Conservation (phyloP, 2,113 vertebrate species). For the Oxyruncus cristatus region DNA sequence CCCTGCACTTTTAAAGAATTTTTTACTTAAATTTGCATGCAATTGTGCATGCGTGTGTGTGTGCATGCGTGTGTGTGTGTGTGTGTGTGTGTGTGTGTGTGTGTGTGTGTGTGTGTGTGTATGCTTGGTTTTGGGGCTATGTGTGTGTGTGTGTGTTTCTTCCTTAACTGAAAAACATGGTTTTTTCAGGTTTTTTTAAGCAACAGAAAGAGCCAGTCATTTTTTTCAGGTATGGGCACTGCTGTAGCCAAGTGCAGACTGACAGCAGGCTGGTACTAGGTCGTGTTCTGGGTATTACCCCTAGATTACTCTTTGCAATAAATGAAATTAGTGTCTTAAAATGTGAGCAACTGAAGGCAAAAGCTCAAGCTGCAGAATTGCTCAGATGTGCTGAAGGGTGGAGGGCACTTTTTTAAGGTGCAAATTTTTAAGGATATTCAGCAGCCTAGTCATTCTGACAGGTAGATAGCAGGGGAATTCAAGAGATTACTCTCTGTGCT, state of each 20-base stretch:
- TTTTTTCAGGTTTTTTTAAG: not conserved
- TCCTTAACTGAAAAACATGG: not conserved
- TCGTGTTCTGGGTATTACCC: not conserved
- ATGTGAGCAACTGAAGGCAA: not conserved
- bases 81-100: not conserved
- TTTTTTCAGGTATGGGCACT: not conserved
- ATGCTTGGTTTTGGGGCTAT: not conserved
- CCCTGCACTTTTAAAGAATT: not conserved
- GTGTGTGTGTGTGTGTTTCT: not conserved
- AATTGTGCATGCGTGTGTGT: not conserved
- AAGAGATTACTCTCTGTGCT: not conserved
- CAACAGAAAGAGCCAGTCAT: not conserved
- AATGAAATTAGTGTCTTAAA: not conserved
- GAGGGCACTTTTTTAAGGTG: not conserved
- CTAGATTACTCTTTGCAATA: not conserved
- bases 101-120: not conserved
- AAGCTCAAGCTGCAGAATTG: not conserved
- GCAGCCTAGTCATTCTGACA: not conserved
- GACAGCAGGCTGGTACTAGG: not conserved
- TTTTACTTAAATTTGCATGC: not conserved
- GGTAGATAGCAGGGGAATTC: not conserved
- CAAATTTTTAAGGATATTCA: not conserved
- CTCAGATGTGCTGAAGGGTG: not conserved
- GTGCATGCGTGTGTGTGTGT: not conserved
- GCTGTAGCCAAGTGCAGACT: not conserved